A percentile compares a stretch with the other conserved stretches of the same genome.
These are phyloP conservation scores for Myiotriccus ornatus DNA, from an alignment of 2,797 vertebrate species.

Conservation along the genomic window DNA sequence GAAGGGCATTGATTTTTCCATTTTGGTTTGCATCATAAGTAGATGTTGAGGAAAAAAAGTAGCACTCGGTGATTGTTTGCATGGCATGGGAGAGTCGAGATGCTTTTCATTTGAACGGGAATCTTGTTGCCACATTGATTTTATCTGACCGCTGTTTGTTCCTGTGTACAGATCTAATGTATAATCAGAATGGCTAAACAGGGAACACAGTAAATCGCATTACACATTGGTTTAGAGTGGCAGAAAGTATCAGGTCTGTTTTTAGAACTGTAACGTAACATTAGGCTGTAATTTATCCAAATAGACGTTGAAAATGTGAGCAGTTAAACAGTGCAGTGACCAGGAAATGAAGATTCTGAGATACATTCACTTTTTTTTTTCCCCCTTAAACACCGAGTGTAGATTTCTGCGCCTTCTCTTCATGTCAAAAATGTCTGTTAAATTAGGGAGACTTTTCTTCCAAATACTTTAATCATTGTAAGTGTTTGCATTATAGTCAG, in stretches of 20 bases:
- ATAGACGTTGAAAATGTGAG: neutral
- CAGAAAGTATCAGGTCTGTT: neutral
- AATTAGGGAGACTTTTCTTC: constrained; percentile 12
- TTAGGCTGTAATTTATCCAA: neutral
- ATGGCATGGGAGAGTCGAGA: constrained; percentile 56
- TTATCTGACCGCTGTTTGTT: constrained; percentile 69
- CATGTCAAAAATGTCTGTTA: neutral
- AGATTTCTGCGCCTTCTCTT: neutral
- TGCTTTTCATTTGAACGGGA: constrained; percentile 70
- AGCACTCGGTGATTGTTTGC: constrained; percentile 58
- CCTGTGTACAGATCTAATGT: constrained; percentile 63
- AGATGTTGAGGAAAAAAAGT: constrained; percentile 44
- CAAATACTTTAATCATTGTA: neutral
- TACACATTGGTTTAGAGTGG: neutral
- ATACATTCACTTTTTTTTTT: neutral
- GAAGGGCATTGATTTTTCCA: constrained; percentile 63
- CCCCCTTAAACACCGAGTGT: neutral
- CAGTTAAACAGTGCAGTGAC: neutral
- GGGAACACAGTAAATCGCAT: neutral
- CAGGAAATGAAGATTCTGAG: neutral
- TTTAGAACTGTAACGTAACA: neutral
- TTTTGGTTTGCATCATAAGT: constrained; percentile 62
- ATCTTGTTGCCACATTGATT: constrained; percentile 71
- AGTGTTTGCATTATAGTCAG: neutral
- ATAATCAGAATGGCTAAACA: constrained; percentile 62